Percentiles rank a stretch among this genome's conserved stretches.
Evolutionary conservation across 2,888 invertebrate genomes (phyloP).

Genomic region (Parochlus steinenii): DNA sequence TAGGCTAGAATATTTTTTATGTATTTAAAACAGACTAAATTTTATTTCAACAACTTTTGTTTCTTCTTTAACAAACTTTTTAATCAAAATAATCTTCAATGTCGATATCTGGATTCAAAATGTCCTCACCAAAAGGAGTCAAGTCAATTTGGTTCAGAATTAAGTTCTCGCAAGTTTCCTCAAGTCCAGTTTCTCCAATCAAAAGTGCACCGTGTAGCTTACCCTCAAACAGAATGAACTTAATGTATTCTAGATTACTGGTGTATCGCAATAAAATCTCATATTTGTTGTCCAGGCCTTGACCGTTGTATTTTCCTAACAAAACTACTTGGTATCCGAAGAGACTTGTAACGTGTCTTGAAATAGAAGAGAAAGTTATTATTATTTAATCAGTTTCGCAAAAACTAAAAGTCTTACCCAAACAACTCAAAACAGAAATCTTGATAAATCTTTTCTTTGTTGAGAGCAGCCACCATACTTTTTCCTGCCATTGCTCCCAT

Average conservation of each 20-base stretch:
- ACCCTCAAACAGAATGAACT: constrained; percentile 71
- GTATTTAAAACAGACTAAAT: too few relatives aligned
- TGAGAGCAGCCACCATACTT: constrained; percentile 55
- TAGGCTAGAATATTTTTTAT: too few relatives aligned
- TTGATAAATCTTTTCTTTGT: constrained; percentile 48
- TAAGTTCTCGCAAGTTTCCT: constrained; percentile 96
- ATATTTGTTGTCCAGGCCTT: constrained; percentile 61
- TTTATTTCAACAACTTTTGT: too few relatives aligned
- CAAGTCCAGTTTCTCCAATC: constrained; percentile 92
- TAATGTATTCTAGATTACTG: constrained; percentile 64
- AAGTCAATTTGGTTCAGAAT: constrained; percentile 90
- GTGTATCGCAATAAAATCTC: constrained; percentile 76
- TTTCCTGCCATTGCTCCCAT: constrained; percentile 93
- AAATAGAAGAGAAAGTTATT: too few relatives aligned
- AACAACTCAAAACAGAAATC: constrained; percentile 98
- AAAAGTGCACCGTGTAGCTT: constrained; percentile 83
- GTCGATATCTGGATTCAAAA: constrained; percentile 89
- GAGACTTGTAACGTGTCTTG: constrained; percentile 85
- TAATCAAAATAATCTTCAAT: constrained; percentile 99
- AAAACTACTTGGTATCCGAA: constrained; percentile 89
- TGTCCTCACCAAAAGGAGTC: constrained; percentile 71
- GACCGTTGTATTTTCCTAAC: constrained; percentile 85
- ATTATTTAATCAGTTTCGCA: too few relatives aligned
- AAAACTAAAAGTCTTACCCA: too few relatives aligned
- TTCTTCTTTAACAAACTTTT: too few relatives aligned